Base-by-base conservation (phyloP, 2,888 invertebrate species). In the Epistrophe grossulariae region DNA sequence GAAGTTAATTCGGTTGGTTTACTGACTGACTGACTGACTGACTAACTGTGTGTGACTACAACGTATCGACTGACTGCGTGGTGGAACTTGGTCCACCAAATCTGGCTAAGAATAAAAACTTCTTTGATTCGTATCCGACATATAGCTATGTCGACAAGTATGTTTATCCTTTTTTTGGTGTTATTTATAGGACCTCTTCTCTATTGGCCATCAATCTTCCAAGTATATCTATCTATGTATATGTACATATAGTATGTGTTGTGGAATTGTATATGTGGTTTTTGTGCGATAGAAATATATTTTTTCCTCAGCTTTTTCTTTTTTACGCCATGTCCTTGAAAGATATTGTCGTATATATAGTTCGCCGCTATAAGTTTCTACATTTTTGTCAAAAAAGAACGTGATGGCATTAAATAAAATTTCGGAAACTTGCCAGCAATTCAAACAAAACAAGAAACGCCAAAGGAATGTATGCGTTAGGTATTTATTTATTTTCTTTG, bases 351-450 rank as follows among this genome's bases (percentile, higher is more conserved):
- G 4, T 13, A 48, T 66, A 1, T 13, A 48, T 66, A 45, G 45
- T 50, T 24, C 24, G 24, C 40, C 24, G 50, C 11, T 52, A 4
- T 17, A 52, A 40, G 38, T 68, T 68, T 40, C 3, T 10, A 52
- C 15, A 68, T 52, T 48, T 66, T 35, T 13, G 11, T 17, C 28
- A 50, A 40, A 43, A 57, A 50, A 59, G 6, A 6, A 38, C 57
- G 48, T 64, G 72, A 73, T 79, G 31, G 40, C 13, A 59, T 59
- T 73, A 73, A 79, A 73, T 79, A 50, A 24, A 73, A 79, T 73
- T n/a, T 66, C 73, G 66, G 43, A 66, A 79, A 73, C 15, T 73
- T 79, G 79, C 72, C 72, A 72, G 64, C 72, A 79, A 71, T 79
- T 79, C 31, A 52, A 59, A 52, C 17, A 62, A 60, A 71, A 71